Percentiles rank a stretch among this genome's conserved stretches.
Conservation (phyloP, 2,888 invertebrate species). For the Tubiluchus corallicola region DNA sequence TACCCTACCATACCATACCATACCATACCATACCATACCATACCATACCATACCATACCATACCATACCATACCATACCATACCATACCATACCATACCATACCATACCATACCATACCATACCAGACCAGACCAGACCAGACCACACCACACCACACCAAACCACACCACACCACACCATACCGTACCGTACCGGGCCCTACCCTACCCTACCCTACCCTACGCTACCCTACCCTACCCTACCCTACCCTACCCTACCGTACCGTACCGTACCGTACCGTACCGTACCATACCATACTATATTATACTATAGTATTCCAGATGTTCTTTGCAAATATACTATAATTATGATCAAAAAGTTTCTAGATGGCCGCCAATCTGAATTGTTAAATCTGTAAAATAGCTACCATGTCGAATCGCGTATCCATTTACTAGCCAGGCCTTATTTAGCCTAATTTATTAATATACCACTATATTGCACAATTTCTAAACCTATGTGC, state of each 20-base stretch:
- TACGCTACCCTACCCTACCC: background rate
- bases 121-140: background rate
- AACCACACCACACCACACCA: slow-evolving; percentile 1
- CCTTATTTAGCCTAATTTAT: too few relatives aligned
- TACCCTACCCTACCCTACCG: background rate
- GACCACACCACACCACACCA: background rate
- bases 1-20: slow-evolving; percentile 1
- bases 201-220: background rate
- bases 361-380: too few relatives aligned
- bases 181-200: background rate
- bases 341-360: too few relatives aligned
- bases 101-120: background rate
- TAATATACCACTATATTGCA: too few relatives aligned
- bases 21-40: slow-evolving; percentile 3
- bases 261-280: background rate
- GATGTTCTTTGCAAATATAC: too few relatives aligned
- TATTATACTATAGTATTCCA: too few relatives aligned
- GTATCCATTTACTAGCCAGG: too few relatives aligned
- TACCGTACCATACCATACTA: slow-evolving; percentile 1
- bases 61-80: slow-evolving; percentile 1
- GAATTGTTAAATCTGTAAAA: too few relatives aligned
- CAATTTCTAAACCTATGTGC: too few relatives aligned
- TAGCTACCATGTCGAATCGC: too few relatives aligned
- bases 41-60: background rate
- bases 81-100: background rate